Percentiles rank a stretch among this genome's conserved stretches.
These are phyloP conservation scores for Melipona quadrifasciata DNA, from an alignment of 1,140 invertebrate species.

Conservation along the genomic window DNA sequence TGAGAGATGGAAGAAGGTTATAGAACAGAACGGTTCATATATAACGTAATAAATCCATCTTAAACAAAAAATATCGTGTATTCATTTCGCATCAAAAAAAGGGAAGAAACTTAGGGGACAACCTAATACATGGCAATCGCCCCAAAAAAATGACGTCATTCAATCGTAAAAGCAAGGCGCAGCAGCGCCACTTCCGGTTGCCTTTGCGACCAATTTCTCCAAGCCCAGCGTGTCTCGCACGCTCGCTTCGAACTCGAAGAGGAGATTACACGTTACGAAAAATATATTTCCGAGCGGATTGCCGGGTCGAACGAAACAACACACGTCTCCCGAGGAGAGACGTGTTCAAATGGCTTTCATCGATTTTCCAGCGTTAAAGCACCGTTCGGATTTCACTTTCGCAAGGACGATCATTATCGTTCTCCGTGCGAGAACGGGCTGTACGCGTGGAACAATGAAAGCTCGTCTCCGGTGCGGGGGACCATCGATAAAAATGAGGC, in stretches of 20 bases:
- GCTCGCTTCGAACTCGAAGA: background rate
- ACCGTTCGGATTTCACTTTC: slow-evolving; percentile 44
- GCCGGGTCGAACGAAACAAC: background rate
- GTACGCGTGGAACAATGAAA: slow-evolving; percentile 41
- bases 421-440: too few relatives aligned
- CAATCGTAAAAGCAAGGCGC: background rate
- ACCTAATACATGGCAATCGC: background rate
- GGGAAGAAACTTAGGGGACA: too few relatives aligned
- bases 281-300: background rate
- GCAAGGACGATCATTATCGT: slow-evolving; percentile 34
- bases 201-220: background rate
- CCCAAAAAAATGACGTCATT: background rate
- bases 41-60: too few relatives aligned
- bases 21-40: too few relatives aligned
- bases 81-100: too few relatives aligned
- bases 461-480: slow-evolving; percentile 19
- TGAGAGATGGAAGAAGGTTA: too few relatives aligned
- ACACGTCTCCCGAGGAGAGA: background rate
- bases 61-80: too few relatives aligned
- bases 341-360: background rate
- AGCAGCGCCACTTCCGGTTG: background rate
- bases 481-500: slow-evolving; percentile 51
- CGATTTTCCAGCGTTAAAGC: slow-evolving; percentile 13
- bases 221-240: too few relatives aligned
- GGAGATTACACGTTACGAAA: background rate